Conservation (phyloP, 2,888 invertebrate species). For the Drosophila multiciliata region DNA sequence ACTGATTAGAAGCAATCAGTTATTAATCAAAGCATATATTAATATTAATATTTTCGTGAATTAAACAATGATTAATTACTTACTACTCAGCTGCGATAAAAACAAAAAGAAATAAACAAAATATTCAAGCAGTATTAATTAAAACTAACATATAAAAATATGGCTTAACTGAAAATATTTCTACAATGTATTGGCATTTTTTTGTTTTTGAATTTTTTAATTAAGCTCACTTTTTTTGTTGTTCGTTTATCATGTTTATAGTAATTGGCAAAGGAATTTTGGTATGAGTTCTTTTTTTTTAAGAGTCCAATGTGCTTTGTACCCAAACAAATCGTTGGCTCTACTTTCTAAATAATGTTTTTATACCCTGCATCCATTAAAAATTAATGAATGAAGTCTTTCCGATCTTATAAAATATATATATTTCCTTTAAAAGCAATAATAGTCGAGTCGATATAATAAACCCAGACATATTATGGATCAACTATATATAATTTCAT, state of each 20-base stretch:
- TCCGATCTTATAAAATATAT: neutral
- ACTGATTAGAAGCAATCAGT: slow-evolving; percentile 15
- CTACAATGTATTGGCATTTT: slow-evolving; percentile 2
- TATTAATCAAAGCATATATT: neutral
- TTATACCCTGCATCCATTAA: no score
- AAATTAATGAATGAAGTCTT: no score
- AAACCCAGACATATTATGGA: neutral
- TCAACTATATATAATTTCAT: neutral
- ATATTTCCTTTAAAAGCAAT: neutral
- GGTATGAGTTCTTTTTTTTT: neutral
- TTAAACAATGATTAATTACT: neutral
- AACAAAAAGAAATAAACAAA: neutral
- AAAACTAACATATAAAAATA: neutral
- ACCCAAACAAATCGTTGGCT: neutral
- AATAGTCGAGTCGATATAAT: neutral
- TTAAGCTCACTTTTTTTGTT: neutral
- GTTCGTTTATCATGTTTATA: neutral
- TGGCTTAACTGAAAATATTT: slow-evolving; percentile 11
- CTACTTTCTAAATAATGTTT: neutral
- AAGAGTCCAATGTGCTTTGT: neutral
- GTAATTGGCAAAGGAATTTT: neutral
- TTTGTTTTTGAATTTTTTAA: slow-evolving; percentile 13
- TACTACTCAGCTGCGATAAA: neutral
- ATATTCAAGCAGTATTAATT: neutral
- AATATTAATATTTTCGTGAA: neutral